phyloP scores from a whole-genome alignment of 2,113 vertebrate species.

The Grallaria varia region DNA sequence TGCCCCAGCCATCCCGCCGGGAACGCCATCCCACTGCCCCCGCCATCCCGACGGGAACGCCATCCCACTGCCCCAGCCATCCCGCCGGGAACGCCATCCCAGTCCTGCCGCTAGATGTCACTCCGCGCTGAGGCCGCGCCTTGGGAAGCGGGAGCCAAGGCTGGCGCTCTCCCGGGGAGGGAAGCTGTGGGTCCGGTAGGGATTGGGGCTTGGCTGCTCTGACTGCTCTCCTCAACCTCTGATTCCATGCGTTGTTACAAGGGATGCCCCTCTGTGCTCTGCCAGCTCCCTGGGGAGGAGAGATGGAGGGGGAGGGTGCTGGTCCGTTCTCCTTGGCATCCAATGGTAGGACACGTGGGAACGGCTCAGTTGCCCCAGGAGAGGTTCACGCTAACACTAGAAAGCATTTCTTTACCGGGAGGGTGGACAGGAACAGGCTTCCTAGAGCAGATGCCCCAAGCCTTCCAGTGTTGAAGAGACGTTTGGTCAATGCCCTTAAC shows the following conservation, averaged over 20 bases:
- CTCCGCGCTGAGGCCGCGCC: not conserved
- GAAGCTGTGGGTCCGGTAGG: rapidly evolving
- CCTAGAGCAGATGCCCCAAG: not conserved
- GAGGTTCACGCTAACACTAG: not conserved
- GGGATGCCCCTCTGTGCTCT: rapidly evolving
- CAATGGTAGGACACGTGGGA: too few relatives aligned
- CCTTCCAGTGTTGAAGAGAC: not conserved
- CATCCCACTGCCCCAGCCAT: too few relatives aligned
- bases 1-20: too few relatives aligned
- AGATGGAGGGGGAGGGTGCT: not conserved
- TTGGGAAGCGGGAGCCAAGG: not conserved
- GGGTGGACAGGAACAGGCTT: not conserved
- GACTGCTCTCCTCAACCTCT: not conserved
- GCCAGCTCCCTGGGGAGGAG: too few relatives aligned
- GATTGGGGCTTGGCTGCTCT: too few relatives aligned
- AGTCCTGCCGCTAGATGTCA: not conserved
- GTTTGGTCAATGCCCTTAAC: not conserved
- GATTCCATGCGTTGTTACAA: rapidly evolving
- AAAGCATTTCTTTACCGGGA: not conserved
- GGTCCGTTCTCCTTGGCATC: not conserved
- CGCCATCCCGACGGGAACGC: too few relatives aligned
- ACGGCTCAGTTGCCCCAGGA: not conserved
- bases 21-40: too few relatives aligned
- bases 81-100: not conserved
- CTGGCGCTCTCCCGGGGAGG: not conserved